These are phyloP conservation scores for Hippolais icterina DNA, from an alignment of 2,113 vertebrate species.

Conservation along the genomic window DNA sequence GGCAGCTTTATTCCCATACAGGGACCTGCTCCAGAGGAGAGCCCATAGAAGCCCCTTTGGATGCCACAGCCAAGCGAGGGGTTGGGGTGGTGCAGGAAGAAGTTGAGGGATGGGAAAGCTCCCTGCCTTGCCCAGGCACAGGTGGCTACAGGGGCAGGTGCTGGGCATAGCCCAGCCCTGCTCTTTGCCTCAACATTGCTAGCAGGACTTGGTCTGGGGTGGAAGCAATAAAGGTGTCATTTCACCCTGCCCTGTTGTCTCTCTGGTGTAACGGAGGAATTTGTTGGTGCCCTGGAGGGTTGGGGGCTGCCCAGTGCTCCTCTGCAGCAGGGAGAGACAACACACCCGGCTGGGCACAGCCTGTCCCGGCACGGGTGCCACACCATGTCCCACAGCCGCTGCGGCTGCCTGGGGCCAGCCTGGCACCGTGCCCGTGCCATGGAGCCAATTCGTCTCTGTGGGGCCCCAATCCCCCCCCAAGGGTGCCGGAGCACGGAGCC, in stretches of 20 bases:
- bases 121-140: not conserved
- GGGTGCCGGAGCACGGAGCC: not conserved
- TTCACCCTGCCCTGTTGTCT: not conserved
- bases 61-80: accelerated
- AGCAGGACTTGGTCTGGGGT: not conserved
- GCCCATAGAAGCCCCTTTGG: not conserved
- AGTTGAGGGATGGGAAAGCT: not conserved
- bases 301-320: not conserved
- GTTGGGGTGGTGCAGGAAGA: not conserved
- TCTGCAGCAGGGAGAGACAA: too few species aligned
- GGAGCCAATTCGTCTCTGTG: not conserved
- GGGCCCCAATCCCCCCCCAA: not conserved
- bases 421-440: not conserved
- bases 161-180: not conserved
- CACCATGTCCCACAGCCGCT: not conserved
- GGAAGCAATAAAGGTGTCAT: not conserved
- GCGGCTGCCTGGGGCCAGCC: not conserved
- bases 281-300: not conserved
- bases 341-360: not conserved
- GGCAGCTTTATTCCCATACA: not conserved
- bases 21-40: not conserved
- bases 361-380: not conserved
- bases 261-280: not conserved
- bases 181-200: not conserved
- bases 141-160: too few species aligned